Evolutionary conservation across 2,113 vertebrate genomes (phyloP).

Genomic region (Puffinus mauretanicus): DNA sequence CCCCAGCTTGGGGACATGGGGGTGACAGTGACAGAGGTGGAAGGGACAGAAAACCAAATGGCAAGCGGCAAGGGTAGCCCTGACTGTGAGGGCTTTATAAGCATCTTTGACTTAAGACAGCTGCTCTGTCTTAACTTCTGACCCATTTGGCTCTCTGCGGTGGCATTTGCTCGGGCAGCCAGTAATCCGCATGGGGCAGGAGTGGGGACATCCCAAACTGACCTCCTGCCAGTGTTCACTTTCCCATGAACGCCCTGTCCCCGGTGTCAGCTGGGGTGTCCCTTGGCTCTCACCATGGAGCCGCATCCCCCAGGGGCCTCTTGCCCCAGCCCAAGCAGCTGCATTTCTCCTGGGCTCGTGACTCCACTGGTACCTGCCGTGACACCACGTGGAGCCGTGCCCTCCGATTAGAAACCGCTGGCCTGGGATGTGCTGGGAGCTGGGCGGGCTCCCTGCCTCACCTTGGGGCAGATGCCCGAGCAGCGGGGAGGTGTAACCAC

Average conservation of each 20-base stretch:
- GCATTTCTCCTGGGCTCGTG: background rate
- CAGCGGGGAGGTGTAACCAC: background rate
- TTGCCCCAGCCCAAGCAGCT: background rate
- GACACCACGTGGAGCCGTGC: background rate
- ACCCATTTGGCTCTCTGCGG: accelerated
- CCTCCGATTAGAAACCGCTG: accelerated
- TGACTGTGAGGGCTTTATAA: background rate
- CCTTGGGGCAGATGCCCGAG: background rate
- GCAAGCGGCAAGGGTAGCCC: no score
- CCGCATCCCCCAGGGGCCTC: background rate
- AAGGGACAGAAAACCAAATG: background rate
- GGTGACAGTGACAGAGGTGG: background rate
- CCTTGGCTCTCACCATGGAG: background rate
- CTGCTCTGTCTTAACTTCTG: background rate
- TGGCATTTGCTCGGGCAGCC: background rate
- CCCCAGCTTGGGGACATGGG: background rate
- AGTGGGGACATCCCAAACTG: background rate
- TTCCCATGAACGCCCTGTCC: accelerated
- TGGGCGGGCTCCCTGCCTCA: background rate
- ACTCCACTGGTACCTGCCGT: background rate
- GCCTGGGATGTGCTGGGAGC: background rate
- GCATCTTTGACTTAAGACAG: background rate
- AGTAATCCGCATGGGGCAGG: background rate
- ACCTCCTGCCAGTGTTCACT: background rate
- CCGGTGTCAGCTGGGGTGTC: background rate